Evolutionary conservation across 2,113 vertebrate species (phyloP).

Genomic region (Puntigrus tetrazona): DNA sequence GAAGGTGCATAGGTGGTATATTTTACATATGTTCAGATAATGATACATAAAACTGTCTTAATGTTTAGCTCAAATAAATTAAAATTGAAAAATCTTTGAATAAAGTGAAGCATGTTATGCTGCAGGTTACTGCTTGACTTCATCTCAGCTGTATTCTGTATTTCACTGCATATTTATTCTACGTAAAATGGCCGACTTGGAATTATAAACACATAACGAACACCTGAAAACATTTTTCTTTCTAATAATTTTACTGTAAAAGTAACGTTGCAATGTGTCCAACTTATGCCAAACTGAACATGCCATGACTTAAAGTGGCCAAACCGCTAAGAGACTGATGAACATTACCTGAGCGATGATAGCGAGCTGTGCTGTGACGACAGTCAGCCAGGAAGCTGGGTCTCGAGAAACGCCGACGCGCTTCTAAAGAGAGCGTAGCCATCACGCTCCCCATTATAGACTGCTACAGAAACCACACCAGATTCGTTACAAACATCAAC

Average conservation of each 20-base stretch:
- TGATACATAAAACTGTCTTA: no score
- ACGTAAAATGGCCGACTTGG: not conserved
- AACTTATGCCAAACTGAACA: not conserved
- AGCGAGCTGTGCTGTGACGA: constrained; percentile 69
- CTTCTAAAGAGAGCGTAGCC: constrained; percentile 75
- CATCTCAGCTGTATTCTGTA: not conserved
- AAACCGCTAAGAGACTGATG: not conserved
- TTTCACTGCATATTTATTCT: not conserved
- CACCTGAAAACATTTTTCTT: not conserved
- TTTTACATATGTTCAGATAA: no score
- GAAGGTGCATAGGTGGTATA: not conserved
- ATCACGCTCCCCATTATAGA: constrained; percentile 76
- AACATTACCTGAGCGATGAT: constrained; percentile 78
- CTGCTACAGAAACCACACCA: constrained; percentile 33
- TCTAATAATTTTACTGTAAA: not conserved
- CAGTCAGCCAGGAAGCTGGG: constrained; percentile 76
- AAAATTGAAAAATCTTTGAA: not conserved
- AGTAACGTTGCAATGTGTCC: not conserved
- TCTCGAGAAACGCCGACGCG: constrained; percentile 74
- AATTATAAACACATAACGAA: not conserved
- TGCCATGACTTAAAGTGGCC: not conserved
- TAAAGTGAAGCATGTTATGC: not conserved
- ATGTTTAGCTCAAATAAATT: not conserved
- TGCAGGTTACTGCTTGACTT: not conserved
- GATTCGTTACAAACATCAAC: not conserved